Evolutionary conservation across 2,888 invertebrate genomes (phyloP), one percentile per base, ranked within the genome.

Genomic region (Macropis europaea): DNA sequence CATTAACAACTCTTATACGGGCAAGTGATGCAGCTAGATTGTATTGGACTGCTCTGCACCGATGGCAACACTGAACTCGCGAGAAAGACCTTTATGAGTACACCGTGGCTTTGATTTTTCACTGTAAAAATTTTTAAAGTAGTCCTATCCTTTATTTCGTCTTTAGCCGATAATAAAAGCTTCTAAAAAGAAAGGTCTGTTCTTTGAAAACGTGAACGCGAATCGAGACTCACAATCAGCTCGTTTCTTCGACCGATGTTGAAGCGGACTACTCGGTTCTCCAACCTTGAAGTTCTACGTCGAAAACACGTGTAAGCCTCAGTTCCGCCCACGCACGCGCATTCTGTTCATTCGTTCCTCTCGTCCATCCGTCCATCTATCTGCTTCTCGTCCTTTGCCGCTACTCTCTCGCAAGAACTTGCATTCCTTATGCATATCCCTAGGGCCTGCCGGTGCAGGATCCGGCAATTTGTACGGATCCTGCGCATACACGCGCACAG

Each of bases 271-370:
- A 82, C 86, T 84, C 82, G 84, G 84, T 86, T 84, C 87, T 82
- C 81, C 81, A 83, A 82, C 85, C 86, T 76, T 77, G 75, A 77
- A 72, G 77, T 76, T 68, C 56, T 67, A 66, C 71, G 69, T 73
- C 52, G 73, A 72, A 74, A 75, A 75, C 69, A 73, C 72, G 78
- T 73, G 68, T 52, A 57, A 69, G 69, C 70, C 62, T 36, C 48
- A 75, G 82, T 76, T 73, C 86, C 82, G 82, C 86, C 87, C 87
- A 86, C 87, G 86, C 87, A 82, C 79, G 81, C 79, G 74, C 79
- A 81, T 82, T 82, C 82, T 73, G 60, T 57, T 42, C 63, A 64
- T 66, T 70, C 69, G 63, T 54, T 57, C 57, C n/a, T 45, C 59
- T 66, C 68, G 67, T 73, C 63, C 71, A 57, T 43, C 62, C 73